Conservation (phyloP, 2,888 invertebrate genomes). For the Panopea generosa region DNA sequence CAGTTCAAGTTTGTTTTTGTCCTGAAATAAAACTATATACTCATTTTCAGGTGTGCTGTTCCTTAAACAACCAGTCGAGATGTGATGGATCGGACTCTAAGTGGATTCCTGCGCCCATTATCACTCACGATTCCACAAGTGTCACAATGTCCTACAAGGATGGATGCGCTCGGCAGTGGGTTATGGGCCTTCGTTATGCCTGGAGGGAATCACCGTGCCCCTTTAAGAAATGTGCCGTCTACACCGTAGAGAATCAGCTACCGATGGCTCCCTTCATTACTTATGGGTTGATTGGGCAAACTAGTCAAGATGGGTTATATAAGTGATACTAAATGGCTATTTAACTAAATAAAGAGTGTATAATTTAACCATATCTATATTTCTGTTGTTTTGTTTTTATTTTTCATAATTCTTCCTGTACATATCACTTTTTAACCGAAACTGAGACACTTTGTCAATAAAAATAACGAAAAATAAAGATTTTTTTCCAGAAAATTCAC, state of each 20-base stretch:
- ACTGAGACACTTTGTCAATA: no score
- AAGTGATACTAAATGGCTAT: no score
- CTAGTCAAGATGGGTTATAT: no score
- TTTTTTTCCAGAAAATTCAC: no score
- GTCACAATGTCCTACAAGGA: slow-evolving; percentile 58
- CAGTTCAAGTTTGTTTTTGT: no score
- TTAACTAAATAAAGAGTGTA: no score
- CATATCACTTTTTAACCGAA: no score
- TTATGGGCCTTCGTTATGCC: slow-evolving; percentile 67
- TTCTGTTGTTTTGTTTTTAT: no score
- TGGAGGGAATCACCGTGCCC: slow-evolving; percentile 75
- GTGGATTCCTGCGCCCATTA: slow-evolving; percentile 68
- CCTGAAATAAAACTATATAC: no score
- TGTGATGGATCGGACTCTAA: slow-evolving; percentile 52
- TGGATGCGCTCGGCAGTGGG: slow-evolving; percentile 52
- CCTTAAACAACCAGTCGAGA: slow-evolving; percentile 48
- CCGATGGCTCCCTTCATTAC: slow-evolving; percentile 69
- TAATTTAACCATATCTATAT: no score
- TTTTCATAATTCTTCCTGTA: no score
- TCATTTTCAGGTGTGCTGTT: slow-evolving; percentile 60
- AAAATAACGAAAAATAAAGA: no score
- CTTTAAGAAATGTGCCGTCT: slow-evolving; percentile 72
- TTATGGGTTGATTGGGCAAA: slow-evolving; percentile 30
- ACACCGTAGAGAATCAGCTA: slow-evolving; percentile 62
- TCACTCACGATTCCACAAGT: slow-evolving; percentile 32